Base-by-base conservation (phyloP, 2,888 invertebrate genomes). In the Notocelia uddmanniana region DNA sequence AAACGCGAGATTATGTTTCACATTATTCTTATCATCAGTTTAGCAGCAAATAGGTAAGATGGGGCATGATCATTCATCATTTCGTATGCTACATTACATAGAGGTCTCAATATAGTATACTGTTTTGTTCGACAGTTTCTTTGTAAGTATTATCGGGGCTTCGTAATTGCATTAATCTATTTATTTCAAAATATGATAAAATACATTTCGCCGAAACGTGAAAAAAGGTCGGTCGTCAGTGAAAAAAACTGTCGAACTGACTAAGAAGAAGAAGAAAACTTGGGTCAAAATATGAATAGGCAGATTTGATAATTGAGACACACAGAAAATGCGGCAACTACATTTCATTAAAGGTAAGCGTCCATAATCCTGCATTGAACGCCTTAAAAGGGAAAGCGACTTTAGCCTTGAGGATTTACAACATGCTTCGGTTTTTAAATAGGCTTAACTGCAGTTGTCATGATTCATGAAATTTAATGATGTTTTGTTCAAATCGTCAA, bases 401-500 rank as follows among this genome's bases (percentile, higher is more conserved):
- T 26, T 3, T 26, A 5, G 26, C 26, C 26, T 3, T 26, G 5
- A 26, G 2, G 5, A 26, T 26, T 2, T 26, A 26, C n/a, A n/a
- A n/a, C n/a, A n/a, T n/a, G n/a, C n/a, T n/a, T n/a, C n/a, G 11
- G 1, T 34, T 34, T 34, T 34, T 37, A 37, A 11, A 11, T 37
- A 37, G 2, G 37, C 37, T 13, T 3, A 37, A 11, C 11, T 11
- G 37, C 15, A 37, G 13, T 37, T 41, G 41, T 41, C 15, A 41
- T 41, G 5, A n/a, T n/a, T 8, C n/a, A 45, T n/a, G n/a, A 45
- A n/a, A 45, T 31, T 2, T 2, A 26, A 26, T 41, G 6, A 45
- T 45, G 0, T n/a, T 45, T 6, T 45, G 15, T 8, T 45, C n/a
- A 64, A 63, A 23, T 37, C 50, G 37, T 55, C 34, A 57, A 69